Conservation (phyloP, 2,113 vertebrate species). For the Globicephala melas region DNA sequence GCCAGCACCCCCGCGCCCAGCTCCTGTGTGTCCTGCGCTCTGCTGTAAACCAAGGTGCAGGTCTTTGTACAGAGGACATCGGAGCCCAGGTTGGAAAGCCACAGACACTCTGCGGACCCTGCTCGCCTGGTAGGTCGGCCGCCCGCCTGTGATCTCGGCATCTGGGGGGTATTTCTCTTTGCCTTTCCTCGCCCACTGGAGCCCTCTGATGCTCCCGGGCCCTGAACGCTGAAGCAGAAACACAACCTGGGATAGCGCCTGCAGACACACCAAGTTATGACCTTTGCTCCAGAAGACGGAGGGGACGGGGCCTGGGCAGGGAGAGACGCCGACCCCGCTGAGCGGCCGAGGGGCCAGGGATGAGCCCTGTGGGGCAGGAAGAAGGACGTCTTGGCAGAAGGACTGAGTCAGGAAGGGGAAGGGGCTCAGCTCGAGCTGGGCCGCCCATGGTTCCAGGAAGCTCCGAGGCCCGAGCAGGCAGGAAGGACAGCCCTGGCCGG, state of each 20-base stretch:
- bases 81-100: background rate
- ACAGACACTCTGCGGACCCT: background rate
- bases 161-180: background rate
- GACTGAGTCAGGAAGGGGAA: rapidly evolving
- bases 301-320: background rate
- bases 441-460: background rate
- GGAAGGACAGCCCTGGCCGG: background rate
- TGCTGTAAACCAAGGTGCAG: background rate
- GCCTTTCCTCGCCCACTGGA: background rate
- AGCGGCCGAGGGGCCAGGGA: too few relatives aligned
- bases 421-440: rapidly evolving
- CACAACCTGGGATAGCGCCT: rapidly evolving
- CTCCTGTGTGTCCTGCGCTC: background rate
- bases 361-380: rapidly evolving
- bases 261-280: rapidly evolving
- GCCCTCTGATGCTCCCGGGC: background rate
- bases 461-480: rapidly evolving
- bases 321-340: rapidly evolving
- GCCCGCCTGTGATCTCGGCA: background rate
- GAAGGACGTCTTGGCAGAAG: background rate
- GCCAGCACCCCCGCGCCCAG: rapidly evolving
- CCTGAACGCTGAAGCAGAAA: background rate
- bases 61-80: background rate
- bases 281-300: background rate
- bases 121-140: background rate